phyloP scores from a whole-genome alignment of 2,888 invertebrate genomes.

The Andrena camellia region DNA sequence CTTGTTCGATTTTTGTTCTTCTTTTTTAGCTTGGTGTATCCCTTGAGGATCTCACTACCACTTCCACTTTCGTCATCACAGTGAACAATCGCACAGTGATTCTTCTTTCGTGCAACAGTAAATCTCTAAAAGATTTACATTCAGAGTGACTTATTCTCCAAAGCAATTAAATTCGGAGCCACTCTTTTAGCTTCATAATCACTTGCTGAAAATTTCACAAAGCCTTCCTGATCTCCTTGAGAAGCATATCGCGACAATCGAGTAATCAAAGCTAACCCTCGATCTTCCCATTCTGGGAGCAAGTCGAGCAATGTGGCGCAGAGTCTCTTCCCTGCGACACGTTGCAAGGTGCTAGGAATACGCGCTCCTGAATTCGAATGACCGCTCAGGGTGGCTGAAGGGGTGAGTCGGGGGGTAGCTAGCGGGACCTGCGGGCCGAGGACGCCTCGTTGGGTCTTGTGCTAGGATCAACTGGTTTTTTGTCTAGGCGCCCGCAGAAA shows the following conservation, averaged over 20 bases:
- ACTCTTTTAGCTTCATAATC: too few relatives aligned
- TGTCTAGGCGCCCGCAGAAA: constrained; percentile 67
- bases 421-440: constrained; percentile 53
- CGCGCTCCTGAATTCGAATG: constrained; percentile 57
- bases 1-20: too few relatives aligned
- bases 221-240: too few relatives aligned
- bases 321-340: constrained; percentile 3
- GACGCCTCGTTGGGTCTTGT: constrained; percentile 54
- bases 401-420: constrained; percentile 49
- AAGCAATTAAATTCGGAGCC: neutral
- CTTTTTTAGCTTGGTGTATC: too few relatives aligned
- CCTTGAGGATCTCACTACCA: too few relatives aligned
- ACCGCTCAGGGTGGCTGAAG: constrained; percentile 49
- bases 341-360: constrained; percentile 31
- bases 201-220: too few relatives aligned
- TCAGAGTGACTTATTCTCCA: neutral
- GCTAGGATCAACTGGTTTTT: constrained; percentile 65
- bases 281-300: neutral
- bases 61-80: too few relatives aligned
- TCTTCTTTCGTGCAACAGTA: neutral
- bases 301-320: neutral
- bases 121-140: neutral
- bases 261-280: constrained; percentile 16
- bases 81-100: too few relatives aligned
- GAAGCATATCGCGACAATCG: neutral